phyloP scores from a whole-genome alignment of 2,797 vertebrate genomes.

The Aplochiton taeniatus region DNA sequence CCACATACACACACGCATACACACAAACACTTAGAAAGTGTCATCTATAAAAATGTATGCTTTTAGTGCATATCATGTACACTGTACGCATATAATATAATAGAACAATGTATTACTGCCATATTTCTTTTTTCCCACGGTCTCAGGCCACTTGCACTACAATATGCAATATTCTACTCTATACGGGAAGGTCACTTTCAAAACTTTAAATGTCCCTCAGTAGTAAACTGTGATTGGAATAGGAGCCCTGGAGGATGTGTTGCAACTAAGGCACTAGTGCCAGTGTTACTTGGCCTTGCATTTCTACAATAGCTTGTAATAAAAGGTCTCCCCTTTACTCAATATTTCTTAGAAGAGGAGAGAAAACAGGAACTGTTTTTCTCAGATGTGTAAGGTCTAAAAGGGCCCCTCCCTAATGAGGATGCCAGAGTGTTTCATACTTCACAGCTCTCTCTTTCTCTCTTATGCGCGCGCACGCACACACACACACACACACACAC shows the following conservation, averaged over 20 bases:
- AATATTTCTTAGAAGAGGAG: constrained; percentile 56
- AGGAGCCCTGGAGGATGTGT: constrained; percentile 50
- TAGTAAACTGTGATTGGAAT: constrained; percentile 26
- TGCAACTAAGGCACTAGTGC: constrained; percentile 48
- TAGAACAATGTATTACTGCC: too few relatives aligned
- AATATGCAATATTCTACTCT: constrained; percentile 24
- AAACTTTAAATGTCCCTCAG: constrained; percentile 23
- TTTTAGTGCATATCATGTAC: too few relatives aligned
- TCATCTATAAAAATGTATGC: too few relatives aligned
- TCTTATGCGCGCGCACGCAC: too few relatives aligned
- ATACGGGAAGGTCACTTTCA: constrained; percentile 60
- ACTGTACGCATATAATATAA: too few relatives aligned
- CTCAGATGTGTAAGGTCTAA: constrained; percentile 40
- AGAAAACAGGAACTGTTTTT: constrained; percentile 71
- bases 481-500: too few relatives aligned
- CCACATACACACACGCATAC: constrained; percentile 19
- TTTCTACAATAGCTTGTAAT: constrained; percentile 50
- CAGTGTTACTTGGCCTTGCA: neutral
- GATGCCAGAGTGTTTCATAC: constrained; percentile 49
- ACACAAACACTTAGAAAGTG: constrained; percentile 8
- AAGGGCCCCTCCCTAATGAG: constrained; percentile 55
- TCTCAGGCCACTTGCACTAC: constrained; percentile 6
- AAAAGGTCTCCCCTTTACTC: constrained; percentile 32
- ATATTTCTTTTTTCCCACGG: neutral
- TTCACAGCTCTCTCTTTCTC: constrained; percentile 14